Evolutionary conservation across 1,140 invertebrate genomes (phyloP).

Genomic region (Cotesia glomerata): DNA sequence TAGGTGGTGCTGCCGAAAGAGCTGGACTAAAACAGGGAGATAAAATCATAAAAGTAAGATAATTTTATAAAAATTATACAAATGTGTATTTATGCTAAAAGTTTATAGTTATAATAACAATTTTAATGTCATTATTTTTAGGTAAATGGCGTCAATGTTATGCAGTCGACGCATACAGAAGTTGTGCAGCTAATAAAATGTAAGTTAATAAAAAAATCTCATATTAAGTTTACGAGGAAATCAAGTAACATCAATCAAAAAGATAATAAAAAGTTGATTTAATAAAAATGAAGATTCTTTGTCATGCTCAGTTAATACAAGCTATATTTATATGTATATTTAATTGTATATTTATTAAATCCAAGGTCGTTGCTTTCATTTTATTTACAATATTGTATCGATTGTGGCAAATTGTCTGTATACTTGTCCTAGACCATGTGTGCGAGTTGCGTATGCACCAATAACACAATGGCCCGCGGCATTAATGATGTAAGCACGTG

Average conservation of each 20-base stretch:
- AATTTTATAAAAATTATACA: neutral
- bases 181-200: conserved; percentile 93
- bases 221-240: neutral
- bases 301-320: neutral
- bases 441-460: conserved; percentile 6
- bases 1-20: conserved; percentile 90
- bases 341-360: neutral
- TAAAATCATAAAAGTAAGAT: conserved; percentile 87
- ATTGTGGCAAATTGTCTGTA: conserved; percentile 2
- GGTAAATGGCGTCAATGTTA: conserved; percentile 92
- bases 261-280: neutral
- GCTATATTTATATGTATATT: neutral
- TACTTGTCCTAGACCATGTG: neutral
- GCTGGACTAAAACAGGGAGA: conserved; percentile 93
- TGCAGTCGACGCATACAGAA: conserved; percentile 87
- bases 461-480: conserved; percentile 31
- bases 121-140: conserved; percentile 51
- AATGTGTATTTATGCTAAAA: conserved; percentile 4
- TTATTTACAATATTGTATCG: neutral
- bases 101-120: neutral
- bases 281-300: neutral
- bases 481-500: conserved; percentile 48
- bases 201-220: conserved; percentile 63
- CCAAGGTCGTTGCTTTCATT: conserved; percentile 16
- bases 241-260: neutral